Evolutionary conservation across 2,797 vertebrate genomes (phyloP), one percentile per base, ranked within the genome.

Genomic region (Siniperca scherzeri): DNA sequence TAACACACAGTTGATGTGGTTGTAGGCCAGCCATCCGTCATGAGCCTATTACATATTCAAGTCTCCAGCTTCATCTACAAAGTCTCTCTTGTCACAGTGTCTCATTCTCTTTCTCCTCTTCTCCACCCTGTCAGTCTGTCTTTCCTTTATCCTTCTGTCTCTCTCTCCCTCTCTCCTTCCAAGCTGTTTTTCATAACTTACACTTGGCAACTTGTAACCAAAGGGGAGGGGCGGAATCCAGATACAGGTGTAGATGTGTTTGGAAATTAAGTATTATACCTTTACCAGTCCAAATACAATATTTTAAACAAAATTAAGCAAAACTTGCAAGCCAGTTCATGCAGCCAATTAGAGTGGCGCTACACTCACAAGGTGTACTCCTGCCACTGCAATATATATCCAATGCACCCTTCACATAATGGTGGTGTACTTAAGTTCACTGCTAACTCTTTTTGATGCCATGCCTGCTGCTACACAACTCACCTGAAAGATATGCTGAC

Each of bases 11-110:
- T 78, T 90, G 88, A 92, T 89, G 79, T 79, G 88, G 55, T 80
- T 84, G 77, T 75, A 69, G 79, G 52, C 78, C 74, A 86, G 77
- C 89, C 87, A 91, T 93, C 90, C 82, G 91, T 94, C 89, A 94
- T 76, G 33, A 48, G 68, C 27, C 40, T 55, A 66, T 92, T 91
- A 90, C 61, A 81, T 84, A 92, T 92, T 88, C 86, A 92, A 89
- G 80, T 82, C 66, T 86, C 30, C 57, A 69, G 73, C 75, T 80
- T 87, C 68, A 92, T 88, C 80, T 85, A 72, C 62, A 66, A 36
- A 65, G 66, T 74, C 66, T 72, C 56, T 79, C 60, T 67, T 70
- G 38, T 64, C 72, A 55, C 38, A 61, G 30, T 13, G 48, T 81
- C 52, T 70, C 40, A 70, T 52, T 75, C 46, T 72, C 56, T 65